Conservation (phyloP, 2,113 vertebrate genomes). For the Helogale parvula region DNA sequence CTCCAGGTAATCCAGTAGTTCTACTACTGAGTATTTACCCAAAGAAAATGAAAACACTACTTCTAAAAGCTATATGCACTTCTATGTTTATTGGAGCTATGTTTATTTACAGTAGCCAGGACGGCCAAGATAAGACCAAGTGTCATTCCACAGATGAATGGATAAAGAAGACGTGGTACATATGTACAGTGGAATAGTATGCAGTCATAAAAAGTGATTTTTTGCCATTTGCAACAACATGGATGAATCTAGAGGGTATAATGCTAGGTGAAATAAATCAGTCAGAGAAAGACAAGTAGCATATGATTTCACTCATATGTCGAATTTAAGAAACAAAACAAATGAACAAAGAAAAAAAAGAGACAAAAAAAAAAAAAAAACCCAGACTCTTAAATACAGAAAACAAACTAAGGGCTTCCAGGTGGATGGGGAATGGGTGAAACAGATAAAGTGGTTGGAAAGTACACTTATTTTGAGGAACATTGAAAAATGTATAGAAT, state of each 20-base stretch:
- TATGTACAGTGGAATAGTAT: not conserved
- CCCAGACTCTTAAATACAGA: not conserved
- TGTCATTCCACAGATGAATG: not conserved
- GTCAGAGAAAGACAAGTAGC: not conserved
- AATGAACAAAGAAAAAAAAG: not conserved
- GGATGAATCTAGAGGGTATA: not conserved
- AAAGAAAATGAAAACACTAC: not conserved
- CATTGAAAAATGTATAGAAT: not conserved
- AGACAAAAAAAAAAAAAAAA: not conserved
- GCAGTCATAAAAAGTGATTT: not conserved
- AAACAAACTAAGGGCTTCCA: not conserved
- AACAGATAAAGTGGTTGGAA: not conserved
- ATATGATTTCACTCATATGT: not conserved
- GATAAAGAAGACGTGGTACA: not conserved
- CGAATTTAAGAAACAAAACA: not conserved
- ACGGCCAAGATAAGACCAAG: not conserved
- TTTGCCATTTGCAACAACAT: not conserved
- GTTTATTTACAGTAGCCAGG: not conserved
- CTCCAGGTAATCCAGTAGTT: not conserved
- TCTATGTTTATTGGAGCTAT: not conserved
- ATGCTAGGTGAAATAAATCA: not conserved
- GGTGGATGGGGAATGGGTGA: not conserved
- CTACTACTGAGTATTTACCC: not conserved
- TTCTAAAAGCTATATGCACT: not conserved
- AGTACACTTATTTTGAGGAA: not conserved